These are phyloP conservation scores for Haemorhous mexicanus DNA, from an alignment of 2,113 vertebrate genomes.

Conservation along the genomic window DNA sequence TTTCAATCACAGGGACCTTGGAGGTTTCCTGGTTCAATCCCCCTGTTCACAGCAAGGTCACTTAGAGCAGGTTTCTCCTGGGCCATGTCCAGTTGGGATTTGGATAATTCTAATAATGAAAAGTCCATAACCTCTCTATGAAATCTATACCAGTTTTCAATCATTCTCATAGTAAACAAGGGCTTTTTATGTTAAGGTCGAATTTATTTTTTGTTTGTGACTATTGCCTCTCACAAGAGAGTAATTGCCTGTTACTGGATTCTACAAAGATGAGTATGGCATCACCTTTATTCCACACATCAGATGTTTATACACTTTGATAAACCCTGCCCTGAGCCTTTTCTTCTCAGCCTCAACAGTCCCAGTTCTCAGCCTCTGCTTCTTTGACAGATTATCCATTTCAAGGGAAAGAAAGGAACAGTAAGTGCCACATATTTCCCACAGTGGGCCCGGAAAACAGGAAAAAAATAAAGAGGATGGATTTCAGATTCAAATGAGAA, in stretches of 20 bases:
- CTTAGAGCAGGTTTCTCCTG: not conserved
- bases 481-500: not conserved
- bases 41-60: not conserved
- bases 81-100: not conserved
- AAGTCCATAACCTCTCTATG: not conserved
- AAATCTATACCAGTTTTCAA: not conserved
- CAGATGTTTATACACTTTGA: not conserved
- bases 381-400: not conserved
- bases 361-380: not conserved
- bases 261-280: not conserved
- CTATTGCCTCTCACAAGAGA: not conserved
- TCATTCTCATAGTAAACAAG: not conserved
- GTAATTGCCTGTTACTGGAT: not conserved
- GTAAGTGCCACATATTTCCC: not conserved
- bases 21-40: not conserved
- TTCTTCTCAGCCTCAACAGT: not conserved
- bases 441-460: not conserved
- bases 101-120: not conserved
- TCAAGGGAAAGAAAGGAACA: not conserved
- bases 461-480: not conserved
- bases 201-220: not conserved
- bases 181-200: not conserved
- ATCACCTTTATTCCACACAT: not conserved
- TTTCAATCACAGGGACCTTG: not conserved
- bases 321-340: not conserved